phyloP scores from a whole-genome alignment of 2,888 invertebrate species.

The Chironomus riparius region DNA sequence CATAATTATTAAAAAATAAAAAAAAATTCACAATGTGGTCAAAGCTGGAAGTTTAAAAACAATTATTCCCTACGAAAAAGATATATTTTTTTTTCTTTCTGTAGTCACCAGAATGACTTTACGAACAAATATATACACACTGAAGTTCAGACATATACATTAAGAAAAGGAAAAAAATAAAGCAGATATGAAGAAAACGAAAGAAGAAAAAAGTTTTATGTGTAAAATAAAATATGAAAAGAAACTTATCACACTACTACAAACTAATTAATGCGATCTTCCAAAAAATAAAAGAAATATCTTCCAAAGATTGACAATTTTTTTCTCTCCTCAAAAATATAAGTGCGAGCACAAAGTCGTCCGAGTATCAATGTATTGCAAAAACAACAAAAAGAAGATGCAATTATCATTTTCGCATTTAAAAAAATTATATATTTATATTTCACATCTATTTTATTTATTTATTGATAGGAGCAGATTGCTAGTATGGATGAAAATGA shows the following conservation, averaged over 20 bases:
- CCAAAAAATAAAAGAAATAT: not conserved
- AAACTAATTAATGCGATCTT: not conserved
- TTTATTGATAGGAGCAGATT: constrained; percentile 32
- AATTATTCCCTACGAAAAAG: not conserved
- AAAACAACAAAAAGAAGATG: too few species aligned
- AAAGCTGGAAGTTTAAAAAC: not conserved
- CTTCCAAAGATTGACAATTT: too few species aligned
- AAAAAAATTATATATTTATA: not conserved
- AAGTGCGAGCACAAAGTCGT: too few species aligned
- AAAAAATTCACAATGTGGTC: not conserved
- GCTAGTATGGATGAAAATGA: constrained; percentile 65
- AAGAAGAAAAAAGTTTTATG: not conserved
- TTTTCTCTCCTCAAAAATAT: too few species aligned
- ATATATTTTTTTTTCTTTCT: not conserved
- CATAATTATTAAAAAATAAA: not conserved
- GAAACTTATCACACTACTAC: constrained; percentile 1
- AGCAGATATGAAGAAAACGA: not conserved
- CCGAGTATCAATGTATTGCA: too few species aligned
- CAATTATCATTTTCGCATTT: not conserved
- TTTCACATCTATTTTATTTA: not conserved
- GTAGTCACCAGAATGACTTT: constrained; percentile 1
- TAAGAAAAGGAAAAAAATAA: not conserved
- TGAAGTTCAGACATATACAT: not conserved
- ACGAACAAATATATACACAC: constrained; percentile 1
- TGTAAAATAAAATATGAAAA: not conserved